phyloP scores from a whole-genome alignment of 2,888 invertebrate species.

The Cryptocheilus praepositus region DNA sequence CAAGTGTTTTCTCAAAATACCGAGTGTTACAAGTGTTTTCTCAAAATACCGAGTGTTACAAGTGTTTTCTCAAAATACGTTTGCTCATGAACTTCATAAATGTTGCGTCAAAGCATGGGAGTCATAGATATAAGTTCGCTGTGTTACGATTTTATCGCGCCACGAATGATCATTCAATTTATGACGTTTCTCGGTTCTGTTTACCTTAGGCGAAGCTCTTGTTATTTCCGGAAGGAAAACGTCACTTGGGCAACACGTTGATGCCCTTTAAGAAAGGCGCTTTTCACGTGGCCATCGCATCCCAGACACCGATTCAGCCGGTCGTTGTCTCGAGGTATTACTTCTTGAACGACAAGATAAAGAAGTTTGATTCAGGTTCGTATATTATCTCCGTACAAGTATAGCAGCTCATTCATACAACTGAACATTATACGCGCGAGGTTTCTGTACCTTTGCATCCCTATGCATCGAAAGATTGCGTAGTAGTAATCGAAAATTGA shows the following conservation, averaged over 20 bases:
- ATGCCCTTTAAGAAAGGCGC: conserved; percentile 94
- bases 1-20: too few species aligned
- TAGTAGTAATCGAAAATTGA: too few species aligned
- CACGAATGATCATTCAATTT: too few species aligned
- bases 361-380: conserved; percentile 82
- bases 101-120: too few species aligned
- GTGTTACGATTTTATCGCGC: too few species aligned
- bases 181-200: too few species aligned
- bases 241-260: conserved; percentile 85
- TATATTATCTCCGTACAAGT: too few species aligned
- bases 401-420: neutral
- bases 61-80: too few species aligned
- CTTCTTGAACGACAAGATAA: conserved; percentile 80
- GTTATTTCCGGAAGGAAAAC: conserved; percentile 95
- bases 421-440: neutral
- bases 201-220: conserved; percentile 82
- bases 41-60: too few species aligned
- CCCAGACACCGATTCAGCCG: conserved; percentile 90
- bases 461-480: neutral
- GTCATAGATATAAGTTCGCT: too few species aligned
- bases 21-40: too few species aligned
- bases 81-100: too few species aligned
- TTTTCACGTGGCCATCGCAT: conserved; percentile 82
- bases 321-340: conserved; percentile 91
- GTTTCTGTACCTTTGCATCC: neutral